Conservation (phyloP, 2,797 vertebrate genomes). For the Acipenser transmontanus region DNA sequence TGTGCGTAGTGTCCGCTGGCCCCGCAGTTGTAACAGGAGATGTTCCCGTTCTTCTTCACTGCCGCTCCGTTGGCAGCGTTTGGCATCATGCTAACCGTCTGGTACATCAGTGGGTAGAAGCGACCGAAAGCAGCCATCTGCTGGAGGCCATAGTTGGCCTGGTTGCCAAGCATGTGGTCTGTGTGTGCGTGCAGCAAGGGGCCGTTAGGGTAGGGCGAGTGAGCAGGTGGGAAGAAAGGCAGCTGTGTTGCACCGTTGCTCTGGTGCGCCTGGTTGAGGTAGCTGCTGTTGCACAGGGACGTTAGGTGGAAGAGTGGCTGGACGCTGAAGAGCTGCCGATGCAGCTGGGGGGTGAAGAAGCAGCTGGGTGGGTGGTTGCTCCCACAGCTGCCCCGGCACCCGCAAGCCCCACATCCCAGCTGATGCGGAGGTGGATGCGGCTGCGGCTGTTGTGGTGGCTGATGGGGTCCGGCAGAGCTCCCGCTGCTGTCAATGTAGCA, state of each 20-base stretch:
- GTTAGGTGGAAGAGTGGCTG: conserved; percentile 77
- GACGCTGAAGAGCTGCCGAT: conserved; percentile 76
- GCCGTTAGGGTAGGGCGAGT: conserved; percentile 64
- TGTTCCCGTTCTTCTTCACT: conserved; percentile 82
- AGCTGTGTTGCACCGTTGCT: conserved; percentile 69
- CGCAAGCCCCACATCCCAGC: conserved; percentile 66
- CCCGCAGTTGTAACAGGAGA: conserved; percentile 91
- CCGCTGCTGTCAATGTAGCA: conserved; percentile 52
- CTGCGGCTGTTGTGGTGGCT: conserved; percentile 10
- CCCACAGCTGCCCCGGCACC: conserved; percentile 74
- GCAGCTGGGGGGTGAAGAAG: conserved; percentile 72
- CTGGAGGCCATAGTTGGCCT: conserved; percentile 74
- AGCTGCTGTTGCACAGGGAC: conserved; percentile 81
- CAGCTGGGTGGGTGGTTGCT: conserved; percentile 63
- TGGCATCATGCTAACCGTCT: conserved; percentile 69
- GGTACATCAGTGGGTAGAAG: conserved; percentile 72
- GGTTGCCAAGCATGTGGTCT: conserved; percentile 70
- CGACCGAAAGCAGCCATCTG: conserved; percentile 80
- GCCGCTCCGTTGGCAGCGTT: conserved; percentile 53
- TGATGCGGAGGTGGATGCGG: conserved; percentile 48
- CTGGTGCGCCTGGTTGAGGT: conserved; percentile 82
- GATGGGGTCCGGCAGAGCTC: conserved; percentile 11
- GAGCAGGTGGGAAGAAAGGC: conserved; percentile 72
- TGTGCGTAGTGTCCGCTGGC: conserved; percentile 83
- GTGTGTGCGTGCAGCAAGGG: conserved; percentile 68